Base-by-base conservation (phyloP, 2,797 vertebrate species). In the Lagorchestes hirsutus region DNA sequence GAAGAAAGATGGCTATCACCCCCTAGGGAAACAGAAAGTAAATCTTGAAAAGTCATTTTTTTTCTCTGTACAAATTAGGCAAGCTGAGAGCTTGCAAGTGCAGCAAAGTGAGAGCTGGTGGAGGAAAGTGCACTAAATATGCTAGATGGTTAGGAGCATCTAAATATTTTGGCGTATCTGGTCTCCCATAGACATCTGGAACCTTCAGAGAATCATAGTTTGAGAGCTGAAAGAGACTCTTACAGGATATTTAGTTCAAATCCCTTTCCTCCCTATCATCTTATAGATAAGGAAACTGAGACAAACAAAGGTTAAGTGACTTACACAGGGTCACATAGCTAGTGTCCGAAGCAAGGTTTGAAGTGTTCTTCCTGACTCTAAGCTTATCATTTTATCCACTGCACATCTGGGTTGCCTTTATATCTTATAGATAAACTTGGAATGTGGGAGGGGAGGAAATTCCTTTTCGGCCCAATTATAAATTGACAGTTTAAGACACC, bases 401-500 rank as follows among this genome's bases (percentile, higher is more conserved):
- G 9, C 22, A 87, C 40, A 87, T 87, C 40, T 87, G 74, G 22
- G 24, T 50, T 87, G 74, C 40, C 74, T 87, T 40, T 46, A 1
- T 50, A 87, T 87, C 22, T 87, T 28, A 28, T 28, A 27, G 74
- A 87, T 87, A 87, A 87, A 27, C 31, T 87, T n/a, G 5, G 40
- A 16, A 0, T 52, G 6, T 52, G 8, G n/a, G 8, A 2, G 2
- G 9, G 91, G 96, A 96, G 95, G 95, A 96, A 97, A 98, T 98
- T 98, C 95, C 95, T 91, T 96, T 97, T 98, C 93, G 96, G 95
- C 93, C 91, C 96, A 50, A 97, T 96, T 97, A 97, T 96, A 93
- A 93, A 82, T 95, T 87, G 54, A 62, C 95, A 74, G 90, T 97
- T 55, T 91, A 96, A 95, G 91, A 96, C 96, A 96, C 93, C 94